Percentiles rank a stretch among this genome's conserved stretches.
Conservation (phyloP, 2,797 vertebrate species). For the Xenentodon cancila region DNA sequence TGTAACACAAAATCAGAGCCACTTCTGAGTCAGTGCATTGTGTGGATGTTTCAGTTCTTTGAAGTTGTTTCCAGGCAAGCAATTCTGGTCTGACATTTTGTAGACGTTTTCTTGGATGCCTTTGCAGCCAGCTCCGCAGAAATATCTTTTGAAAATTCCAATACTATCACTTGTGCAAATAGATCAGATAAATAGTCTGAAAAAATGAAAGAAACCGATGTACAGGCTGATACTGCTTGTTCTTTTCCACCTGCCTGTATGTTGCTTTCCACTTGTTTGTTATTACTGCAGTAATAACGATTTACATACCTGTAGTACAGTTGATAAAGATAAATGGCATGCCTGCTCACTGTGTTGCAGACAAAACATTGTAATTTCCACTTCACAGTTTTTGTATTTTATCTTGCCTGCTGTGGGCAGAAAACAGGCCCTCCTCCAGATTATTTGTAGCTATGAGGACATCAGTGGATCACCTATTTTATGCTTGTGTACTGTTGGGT, state of each 20-base stretch:
- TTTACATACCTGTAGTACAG: background rate
- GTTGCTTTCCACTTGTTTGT: background rate
- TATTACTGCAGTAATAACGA: background rate
- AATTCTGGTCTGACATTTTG: background rate
- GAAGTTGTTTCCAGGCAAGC: background rate
- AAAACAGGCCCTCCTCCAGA: background rate
- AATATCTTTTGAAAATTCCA: background rate
- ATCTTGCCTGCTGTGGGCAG: background rate
- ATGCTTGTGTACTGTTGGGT: too few relatives aligned
- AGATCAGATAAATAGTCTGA: background rate
- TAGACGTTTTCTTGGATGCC: background rate
- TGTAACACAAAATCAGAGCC: slow-evolving; percentile 19
- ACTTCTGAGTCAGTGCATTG: slow-evolving; percentile 24
- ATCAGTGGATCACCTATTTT: too few relatives aligned
- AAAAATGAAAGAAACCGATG: background rate
- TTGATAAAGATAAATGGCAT: too few relatives aligned
- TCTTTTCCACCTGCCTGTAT: background rate
- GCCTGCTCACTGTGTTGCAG: background rate
- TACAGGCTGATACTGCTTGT: background rate
- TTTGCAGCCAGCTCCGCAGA: background rate
- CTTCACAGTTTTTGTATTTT: background rate
- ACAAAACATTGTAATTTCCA: background rate
- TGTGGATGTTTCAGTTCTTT: slow-evolving; percentile 13
- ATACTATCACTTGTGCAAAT: background rate
- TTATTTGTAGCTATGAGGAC: too few relatives aligned